Evolutionary conservation across 2,797 vertebrate species (phyloP).

Genomic region (Triplophysa bombifrons): DNA sequence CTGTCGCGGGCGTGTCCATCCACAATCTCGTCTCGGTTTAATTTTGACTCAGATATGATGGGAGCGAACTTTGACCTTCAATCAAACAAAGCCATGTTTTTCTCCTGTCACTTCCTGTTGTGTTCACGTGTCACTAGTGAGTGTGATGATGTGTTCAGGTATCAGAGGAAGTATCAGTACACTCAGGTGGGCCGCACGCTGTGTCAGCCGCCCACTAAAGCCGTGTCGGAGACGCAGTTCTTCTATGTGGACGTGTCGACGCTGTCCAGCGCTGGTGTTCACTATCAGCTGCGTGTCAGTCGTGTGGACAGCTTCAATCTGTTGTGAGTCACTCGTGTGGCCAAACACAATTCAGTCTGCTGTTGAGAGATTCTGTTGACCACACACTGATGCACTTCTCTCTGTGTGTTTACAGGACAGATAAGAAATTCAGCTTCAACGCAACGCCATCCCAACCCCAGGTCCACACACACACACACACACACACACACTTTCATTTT

Average conservation of each 20-base stretch:
- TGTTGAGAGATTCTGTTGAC: no score
- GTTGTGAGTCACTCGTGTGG: slow-evolving; percentile 75
- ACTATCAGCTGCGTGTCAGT: slow-evolving; percentile 89
- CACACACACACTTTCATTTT: not conserved
- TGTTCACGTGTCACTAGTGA: not conserved
- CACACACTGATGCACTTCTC: not conserved
- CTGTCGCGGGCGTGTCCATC: not conserved
- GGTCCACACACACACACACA: slow-evolving; percentile 70
- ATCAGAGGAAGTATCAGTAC: slow-evolving; percentile 94
- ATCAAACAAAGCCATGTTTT: slow-evolving; percentile 42
- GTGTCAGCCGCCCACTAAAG: slow-evolving; percentile 89
- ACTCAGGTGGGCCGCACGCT: slow-evolving; percentile 90
- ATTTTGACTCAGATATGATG: not conserved
- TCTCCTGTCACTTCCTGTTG: not conserved
- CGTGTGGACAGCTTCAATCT: slow-evolving; percentile 90
- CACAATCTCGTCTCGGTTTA: not conserved
- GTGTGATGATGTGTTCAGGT: slow-evolving; percentile 68
- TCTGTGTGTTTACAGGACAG: slow-evolving; percentile 77
- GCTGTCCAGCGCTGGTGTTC: slow-evolving; percentile 79
- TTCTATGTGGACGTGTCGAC: slow-evolving; percentile 97
- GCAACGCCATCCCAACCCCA: slow-evolving; percentile 96
- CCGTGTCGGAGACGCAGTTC: slow-evolving; percentile 83
- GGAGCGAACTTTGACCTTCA: slow-evolving; percentile 60
- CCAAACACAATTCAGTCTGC: no score
- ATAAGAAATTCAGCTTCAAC: slow-evolving; percentile 87